Conservation (phyloP, 2,888 invertebrate genomes). For the Camptogramma bilineatum region DNA sequence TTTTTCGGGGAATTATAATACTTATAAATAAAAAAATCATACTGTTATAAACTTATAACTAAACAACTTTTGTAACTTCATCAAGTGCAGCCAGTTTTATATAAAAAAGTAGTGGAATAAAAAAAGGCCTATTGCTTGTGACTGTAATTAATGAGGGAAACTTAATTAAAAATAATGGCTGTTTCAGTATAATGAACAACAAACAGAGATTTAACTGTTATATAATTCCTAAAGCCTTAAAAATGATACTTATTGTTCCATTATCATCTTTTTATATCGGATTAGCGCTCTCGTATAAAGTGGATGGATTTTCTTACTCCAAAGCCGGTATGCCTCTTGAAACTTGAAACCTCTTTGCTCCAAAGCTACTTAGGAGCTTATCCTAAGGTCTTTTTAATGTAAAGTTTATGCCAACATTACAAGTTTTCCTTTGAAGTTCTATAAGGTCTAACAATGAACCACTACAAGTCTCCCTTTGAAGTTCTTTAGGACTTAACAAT, state of each 20-base stretch:
- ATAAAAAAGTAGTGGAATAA: no score
- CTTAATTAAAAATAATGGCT: no score
- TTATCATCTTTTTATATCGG: background rate
- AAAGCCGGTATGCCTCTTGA: conserved; percentile 29
- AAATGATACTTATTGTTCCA: background rate
- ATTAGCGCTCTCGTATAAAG: conserved; percentile 22
- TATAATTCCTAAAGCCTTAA: background rate
- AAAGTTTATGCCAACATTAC: conserved; percentile 9
- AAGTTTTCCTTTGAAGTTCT: conserved; percentile 3
- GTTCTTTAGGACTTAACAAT: background rate
- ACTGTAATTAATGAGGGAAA: no score
- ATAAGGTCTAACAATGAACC: background rate
- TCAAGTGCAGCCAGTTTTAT: no score
- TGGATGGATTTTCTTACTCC: conserved; percentile 19
- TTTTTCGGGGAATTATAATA: no score
- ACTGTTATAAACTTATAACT: no score
- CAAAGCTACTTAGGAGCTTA: conserved; percentile 29
- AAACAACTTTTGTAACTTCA: no score
- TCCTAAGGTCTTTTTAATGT: background rate
- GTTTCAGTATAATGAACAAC: no score
- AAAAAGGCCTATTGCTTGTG: no score
- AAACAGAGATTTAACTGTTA: no score
- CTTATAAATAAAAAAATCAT: no score
- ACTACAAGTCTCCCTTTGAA: background rate
- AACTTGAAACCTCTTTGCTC: conserved; percentile 30